Conservation (phyloP, 2,113 vertebrate species). For the Neogale vison region DNA sequence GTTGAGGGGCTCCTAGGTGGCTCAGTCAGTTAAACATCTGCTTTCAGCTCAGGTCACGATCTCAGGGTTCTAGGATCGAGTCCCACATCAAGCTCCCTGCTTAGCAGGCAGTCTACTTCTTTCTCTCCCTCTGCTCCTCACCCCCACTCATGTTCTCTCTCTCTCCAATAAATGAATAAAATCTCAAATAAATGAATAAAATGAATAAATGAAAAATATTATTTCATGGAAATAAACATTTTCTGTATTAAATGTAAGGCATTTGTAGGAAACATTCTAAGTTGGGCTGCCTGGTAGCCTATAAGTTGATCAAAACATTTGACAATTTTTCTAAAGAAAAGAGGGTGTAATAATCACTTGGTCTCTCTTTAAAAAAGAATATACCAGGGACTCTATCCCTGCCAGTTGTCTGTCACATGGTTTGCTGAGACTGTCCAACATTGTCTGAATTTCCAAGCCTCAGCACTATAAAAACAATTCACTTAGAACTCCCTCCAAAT, state of each 20-base stretch:
- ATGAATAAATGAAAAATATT: not conserved
- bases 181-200: not conserved
- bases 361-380: conserved; percentile 17
- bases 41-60: not conserved
- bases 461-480: conserved; percentile 56
- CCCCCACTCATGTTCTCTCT: not conserved
- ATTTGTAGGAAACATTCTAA: not conserved
- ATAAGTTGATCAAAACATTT: not conserved
- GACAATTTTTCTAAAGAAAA: conserved; percentile 31
- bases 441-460: conserved; percentile 48
- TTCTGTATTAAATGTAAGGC: not conserved
- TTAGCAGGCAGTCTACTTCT: not conserved
- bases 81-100: not conserved
- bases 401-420: conserved; percentile 26
- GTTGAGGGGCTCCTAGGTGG: not conserved
- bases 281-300: not conserved
- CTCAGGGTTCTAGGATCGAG: not conserved
- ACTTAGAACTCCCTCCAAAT: conserved; percentile 12
- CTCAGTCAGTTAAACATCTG: not conserved
- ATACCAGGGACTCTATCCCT: not conserved
- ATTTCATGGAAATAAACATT: not conserved
- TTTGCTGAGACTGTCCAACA: conserved; percentile 34
- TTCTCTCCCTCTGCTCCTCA: not conserved
- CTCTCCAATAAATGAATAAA: not conserved
- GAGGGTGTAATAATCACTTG: conserved; percentile 32